Conservation (phyloP, 2,113 vertebrate genomes). For the Tachuris rubrigastra region DNA sequence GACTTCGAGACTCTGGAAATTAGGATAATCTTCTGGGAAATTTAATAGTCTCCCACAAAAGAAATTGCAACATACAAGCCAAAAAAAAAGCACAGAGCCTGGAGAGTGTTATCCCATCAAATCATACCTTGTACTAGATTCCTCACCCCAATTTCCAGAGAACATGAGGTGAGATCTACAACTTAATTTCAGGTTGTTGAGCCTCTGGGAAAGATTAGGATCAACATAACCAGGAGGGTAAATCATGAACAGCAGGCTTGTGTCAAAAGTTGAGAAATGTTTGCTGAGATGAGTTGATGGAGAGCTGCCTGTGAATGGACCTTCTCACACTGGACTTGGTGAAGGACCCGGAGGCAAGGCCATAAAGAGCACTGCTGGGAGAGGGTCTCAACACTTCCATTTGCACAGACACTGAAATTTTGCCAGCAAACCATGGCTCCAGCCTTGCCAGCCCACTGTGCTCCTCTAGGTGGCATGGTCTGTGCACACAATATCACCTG, state of each 20-base stretch:
- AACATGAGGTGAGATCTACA: not conserved
- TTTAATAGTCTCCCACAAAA: slow-evolving; percentile 43
- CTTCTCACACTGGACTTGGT: not conserved
- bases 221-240: not conserved
- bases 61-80: slow-evolving; percentile 11
- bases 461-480: slow-evolving; percentile 46
- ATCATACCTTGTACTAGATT: slow-evolving; percentile 4
- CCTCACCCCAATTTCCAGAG: not conserved
- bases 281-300: not conserved
- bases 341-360: fast-evolving
- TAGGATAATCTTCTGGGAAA: slow-evolving; percentile 57
- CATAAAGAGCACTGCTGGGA: not conserved
- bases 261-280: not conserved
- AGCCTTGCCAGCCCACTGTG: not conserved
- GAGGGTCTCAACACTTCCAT: not conserved
- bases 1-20: slow-evolving; percentile 57
- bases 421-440: not conserved
- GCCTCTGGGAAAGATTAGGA: not conserved
- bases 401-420: not conserved
- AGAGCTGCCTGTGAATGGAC: not conserved
- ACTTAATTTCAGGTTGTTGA: not conserved
- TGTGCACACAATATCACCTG: not conserved
- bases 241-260: not conserved
- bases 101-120: not conserved
- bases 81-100: slow-evolving; percentile 15